Evolutionary conservation across 1,140 invertebrate species (phyloP).

Genomic region (Calliopsis andreniformis): DNA sequence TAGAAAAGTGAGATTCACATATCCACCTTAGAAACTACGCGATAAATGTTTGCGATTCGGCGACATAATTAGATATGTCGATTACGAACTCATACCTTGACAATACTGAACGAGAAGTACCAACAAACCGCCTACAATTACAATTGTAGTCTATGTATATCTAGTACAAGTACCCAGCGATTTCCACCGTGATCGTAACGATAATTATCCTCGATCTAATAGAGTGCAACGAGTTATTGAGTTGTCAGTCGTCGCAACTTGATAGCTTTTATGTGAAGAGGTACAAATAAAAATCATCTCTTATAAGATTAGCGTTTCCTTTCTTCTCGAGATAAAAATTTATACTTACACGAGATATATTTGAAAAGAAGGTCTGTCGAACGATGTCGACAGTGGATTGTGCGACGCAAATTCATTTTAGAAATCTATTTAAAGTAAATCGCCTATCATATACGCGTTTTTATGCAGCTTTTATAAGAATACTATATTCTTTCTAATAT

Average conservation of each 20-base stretch:
- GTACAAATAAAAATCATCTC: not conserved
- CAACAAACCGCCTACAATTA: constrained; percentile 26
- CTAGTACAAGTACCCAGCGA: not conserved
- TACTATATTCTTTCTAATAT: not conserved
- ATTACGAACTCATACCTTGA: not conserved
- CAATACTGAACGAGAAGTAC: not conserved
- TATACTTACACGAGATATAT: constrained; percentile 11
- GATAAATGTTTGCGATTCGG: not conserved
- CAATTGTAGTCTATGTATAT: constrained; percentile 7
- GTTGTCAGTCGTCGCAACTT: not conserved
- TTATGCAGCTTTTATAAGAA: not conserved
- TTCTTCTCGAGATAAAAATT: not conserved
- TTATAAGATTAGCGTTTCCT: not conserved
- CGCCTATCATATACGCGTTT: not conserved
- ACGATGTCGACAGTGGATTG: constrained; percentile 50
- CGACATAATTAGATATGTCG: not conserved
- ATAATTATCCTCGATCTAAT: not conserved
- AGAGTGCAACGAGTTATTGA: not conserved
- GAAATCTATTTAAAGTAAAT: constrained; percentile 25
- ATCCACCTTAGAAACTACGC: constrained; percentile 6
- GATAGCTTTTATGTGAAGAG: not conserved
- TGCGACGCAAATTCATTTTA: constrained; percentile 56
- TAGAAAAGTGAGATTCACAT: constrained; percentile 4
- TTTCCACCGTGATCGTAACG: not conserved
- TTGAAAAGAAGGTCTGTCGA: constrained; percentile 34